Evolutionary conservation across 1,140 invertebrate genomes (phyloP).

Genomic region (Thaumetopoea pityocampa): DNA sequence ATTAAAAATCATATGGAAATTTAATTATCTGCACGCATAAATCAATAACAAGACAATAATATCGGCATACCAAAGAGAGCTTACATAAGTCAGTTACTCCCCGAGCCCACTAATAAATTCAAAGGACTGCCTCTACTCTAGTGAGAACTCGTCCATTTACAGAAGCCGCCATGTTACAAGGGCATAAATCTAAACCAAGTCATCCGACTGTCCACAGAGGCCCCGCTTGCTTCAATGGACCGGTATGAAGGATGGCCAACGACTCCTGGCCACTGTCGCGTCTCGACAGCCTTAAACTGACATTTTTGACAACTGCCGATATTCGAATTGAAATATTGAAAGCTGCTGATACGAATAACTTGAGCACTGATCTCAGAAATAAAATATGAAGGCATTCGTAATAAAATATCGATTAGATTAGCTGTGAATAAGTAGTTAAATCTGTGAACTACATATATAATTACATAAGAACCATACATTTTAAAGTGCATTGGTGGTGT

Average conservation of each 20-base stretch:
- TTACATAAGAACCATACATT: too few species aligned
- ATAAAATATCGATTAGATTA: too few species aligned
- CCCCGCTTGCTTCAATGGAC: constrained; percentile 42
- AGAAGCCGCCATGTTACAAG: constrained; percentile 56
- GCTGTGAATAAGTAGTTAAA: too few species aligned
- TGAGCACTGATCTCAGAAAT: constrained; percentile 25
- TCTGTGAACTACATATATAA: too few species aligned
- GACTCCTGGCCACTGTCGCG: constrained; percentile 33
- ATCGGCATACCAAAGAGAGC: constrained; percentile 33
- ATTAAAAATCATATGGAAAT: too few species aligned
- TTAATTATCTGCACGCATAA: constrained; percentile 45
- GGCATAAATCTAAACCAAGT: constrained; percentile 63
- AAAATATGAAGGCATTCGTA: too few species aligned
- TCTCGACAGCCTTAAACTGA: constrained; percentile 45
- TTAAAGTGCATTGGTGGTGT: too few species aligned
- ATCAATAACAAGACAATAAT: constrained; percentile 60
- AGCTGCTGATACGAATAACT: constrained; percentile 33
- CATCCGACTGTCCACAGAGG: constrained; percentile 41
- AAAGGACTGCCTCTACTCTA: constrained; percentile 51
- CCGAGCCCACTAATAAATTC: constrained; percentile 58
- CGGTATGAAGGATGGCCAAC: constrained; percentile 59
- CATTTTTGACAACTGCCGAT: constrained; percentile 62
- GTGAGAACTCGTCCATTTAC: constrained; percentile 63
- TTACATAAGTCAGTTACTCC: constrained; percentile 40
- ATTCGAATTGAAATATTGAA: constrained; percentile 65